Percentiles rank a stretch among this genome's conserved stretches.
These are phyloP conservation scores for Cabera pusaria DNA, from an alignment of 2,888 invertebrate genomes.

Conservation along the genomic window DNA sequence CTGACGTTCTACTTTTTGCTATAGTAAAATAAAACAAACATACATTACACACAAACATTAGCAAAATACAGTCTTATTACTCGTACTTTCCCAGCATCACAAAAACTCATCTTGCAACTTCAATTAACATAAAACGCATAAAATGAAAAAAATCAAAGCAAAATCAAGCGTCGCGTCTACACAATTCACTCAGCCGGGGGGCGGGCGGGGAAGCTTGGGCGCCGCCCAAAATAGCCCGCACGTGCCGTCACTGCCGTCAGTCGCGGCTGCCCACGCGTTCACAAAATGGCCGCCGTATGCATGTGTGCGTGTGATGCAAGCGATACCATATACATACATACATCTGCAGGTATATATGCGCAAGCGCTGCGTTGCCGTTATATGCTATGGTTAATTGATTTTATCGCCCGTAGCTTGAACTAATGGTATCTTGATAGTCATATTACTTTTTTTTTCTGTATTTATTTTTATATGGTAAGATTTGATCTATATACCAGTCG, in stretches of 20 bases:
- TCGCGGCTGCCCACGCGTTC: conserved; percentile 77
- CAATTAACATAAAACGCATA: conserved; percentile 14
- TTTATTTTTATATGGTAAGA: no score
- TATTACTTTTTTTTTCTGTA: no score
- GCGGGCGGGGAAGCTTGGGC: conserved; percentile 57
- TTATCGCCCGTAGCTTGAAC: conserved; percentile 12
- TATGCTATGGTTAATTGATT: conserved; percentile 23
- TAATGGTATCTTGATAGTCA: conserved; percentile 4
- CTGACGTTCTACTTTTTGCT: no score
- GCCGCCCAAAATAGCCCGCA: conserved; percentile 81
- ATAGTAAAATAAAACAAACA: no score
- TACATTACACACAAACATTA: no score
- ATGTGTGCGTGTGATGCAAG: conserved; percentile 53
- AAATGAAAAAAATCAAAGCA: conserved; percentile 36
- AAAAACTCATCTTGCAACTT: conserved; percentile 16
- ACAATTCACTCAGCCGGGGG: conserved; percentile 42
- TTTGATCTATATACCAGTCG: no score
- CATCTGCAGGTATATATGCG: conserved; percentile 11
- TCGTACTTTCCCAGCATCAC: conserved; percentile 8
- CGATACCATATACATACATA: conserved; percentile 36
- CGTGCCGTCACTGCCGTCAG: conserved; percentile 79
- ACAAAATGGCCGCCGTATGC: conserved; percentile 70
- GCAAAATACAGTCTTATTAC: background rate
- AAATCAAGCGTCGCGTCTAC: conserved; percentile 46
- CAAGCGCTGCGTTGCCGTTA: conserved; percentile 17